A percentile compares a stretch with the other conserved stretches of the same genome.
phyloP scores from a whole-genome alignment of 2,888 invertebrate species.

The Chamaedrilus cognettii region DNA sequence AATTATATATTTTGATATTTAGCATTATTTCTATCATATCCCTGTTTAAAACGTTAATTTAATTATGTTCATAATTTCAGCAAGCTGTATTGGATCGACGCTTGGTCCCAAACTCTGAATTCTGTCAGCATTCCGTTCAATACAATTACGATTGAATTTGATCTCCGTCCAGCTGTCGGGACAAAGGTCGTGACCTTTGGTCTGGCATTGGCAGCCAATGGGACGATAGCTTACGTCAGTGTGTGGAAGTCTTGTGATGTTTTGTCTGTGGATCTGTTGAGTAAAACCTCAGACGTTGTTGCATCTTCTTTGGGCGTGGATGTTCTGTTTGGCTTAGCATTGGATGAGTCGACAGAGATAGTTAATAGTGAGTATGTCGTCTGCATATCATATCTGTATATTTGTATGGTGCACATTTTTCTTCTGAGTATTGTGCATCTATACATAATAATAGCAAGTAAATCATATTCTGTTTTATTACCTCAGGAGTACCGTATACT shows the following conservation, averaged over 20 bases:
- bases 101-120: slow-evolving; percentile 42
- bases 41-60: no score
- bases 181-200: slow-evolving; percentile 49
- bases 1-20: no score
- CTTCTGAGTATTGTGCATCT: no score
- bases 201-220: slow-evolving; percentile 47
- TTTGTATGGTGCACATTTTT: no score
- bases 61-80: slow-evolving; percentile 39
- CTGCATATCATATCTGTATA: no score
- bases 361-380: no score
- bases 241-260: slow-evolving; percentile 37
- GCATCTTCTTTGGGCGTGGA: slow-evolving; percentile 6
- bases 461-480: no score
- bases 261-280: slow-evolving; percentile 7
- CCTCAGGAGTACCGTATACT: no score
- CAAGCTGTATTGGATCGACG: slow-evolving; percentile 48
- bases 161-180: slow-evolving; percentile 37
- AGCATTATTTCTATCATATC: no score
- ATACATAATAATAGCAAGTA: no score
- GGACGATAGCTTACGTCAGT: slow-evolving; percentile 46
- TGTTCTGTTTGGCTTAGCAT: no score
- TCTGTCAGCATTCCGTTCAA: slow-evolving; percentile 44
- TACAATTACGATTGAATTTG: slow-evolving; percentile 39
- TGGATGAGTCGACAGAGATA: no score
- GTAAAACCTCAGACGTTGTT: not conserved